A percentile compares a stretch with the other conserved stretches of the same genome.
Conservation (phyloP, 1,140 invertebrate species). For the Cataglyphis hispanica region DNA sequence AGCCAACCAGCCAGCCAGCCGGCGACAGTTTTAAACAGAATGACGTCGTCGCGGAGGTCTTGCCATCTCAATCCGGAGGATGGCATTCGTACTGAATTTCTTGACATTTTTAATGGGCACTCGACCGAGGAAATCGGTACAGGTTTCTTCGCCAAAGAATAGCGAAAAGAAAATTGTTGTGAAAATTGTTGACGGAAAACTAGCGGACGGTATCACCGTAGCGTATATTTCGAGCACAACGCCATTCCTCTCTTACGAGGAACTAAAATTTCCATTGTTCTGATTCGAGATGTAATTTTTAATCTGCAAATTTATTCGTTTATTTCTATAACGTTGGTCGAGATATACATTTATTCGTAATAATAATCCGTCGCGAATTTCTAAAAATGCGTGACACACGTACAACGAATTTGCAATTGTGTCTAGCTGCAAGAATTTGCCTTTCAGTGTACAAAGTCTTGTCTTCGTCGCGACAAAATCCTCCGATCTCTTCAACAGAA, state of each 20-base stretch:
- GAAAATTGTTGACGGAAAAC: constrained; percentile 43
- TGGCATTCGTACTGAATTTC: constrained; percentile 75
- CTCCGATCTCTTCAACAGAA: constrained; percentile 22
- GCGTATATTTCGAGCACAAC: constrained; percentile 43
- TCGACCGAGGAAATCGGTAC: constrained; percentile 29
- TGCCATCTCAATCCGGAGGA: constrained; percentile 60
- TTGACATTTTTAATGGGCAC: constrained; percentile 78
- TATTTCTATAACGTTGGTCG: background rate
- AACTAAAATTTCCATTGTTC: constrained; percentile 25
- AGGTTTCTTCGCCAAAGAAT: constrained; percentile 9
- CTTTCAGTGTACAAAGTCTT: constrained; percentile 7
- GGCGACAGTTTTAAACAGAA: constrained; percentile 53
- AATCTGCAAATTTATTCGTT: constrained; percentile 13
- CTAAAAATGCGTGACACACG: background rate
- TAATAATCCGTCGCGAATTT: constrained; percentile 20
- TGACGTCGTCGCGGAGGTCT: constrained; percentile 10
- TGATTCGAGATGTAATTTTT: constrained; percentile 19
- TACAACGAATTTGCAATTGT: background rate
- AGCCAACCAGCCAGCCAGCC: constrained; percentile 15
- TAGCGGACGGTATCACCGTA: constrained; percentile 50
- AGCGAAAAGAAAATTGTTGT: constrained; percentile 58
- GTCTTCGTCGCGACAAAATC: background rate
- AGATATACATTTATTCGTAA: background rate
- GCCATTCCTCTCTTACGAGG: background rate
- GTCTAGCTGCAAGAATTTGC: background rate